Conservation (phyloP, 2,113 vertebrate genomes). For the Lipotes vexillifer region DNA sequence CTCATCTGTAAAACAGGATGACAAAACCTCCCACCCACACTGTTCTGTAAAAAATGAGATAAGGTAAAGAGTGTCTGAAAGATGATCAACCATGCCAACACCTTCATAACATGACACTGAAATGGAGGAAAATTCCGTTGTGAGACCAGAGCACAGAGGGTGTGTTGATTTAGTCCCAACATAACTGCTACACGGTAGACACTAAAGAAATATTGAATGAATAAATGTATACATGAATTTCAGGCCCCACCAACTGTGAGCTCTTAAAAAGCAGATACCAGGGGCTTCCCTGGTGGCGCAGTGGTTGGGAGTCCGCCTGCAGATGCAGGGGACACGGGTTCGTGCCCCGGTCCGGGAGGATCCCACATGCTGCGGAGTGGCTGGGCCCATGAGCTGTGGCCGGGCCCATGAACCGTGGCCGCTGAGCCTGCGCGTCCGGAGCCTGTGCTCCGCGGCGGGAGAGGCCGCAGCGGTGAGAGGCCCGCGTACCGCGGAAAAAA, state of each 20-base stretch:
- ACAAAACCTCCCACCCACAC: background rate
- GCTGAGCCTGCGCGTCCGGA: no score
- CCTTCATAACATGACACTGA: background rate
- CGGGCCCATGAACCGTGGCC: no score
- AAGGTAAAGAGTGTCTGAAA: background rate
- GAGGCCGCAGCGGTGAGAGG: no score
- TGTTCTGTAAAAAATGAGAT: background rate
- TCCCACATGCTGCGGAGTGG: no score
- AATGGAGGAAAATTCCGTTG: background rate
- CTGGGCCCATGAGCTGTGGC: no score
- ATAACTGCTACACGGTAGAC: background rate
- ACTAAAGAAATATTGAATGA: background rate
- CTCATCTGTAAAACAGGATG: background rate
- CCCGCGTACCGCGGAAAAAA: no score
- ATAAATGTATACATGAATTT: background rate
- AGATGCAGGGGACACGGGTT: no score
- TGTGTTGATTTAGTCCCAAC: background rate
- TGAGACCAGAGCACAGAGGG: background rate
- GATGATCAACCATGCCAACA: background rate
- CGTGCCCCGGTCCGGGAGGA: no score
- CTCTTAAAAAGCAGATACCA: background rate
- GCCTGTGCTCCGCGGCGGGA: no score
- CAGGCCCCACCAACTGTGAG: background rate
- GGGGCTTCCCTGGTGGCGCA: no score
- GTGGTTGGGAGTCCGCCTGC: no score